Conservation (phyloP, 2,888 invertebrate species). For the Orthosia incerta region DNA sequence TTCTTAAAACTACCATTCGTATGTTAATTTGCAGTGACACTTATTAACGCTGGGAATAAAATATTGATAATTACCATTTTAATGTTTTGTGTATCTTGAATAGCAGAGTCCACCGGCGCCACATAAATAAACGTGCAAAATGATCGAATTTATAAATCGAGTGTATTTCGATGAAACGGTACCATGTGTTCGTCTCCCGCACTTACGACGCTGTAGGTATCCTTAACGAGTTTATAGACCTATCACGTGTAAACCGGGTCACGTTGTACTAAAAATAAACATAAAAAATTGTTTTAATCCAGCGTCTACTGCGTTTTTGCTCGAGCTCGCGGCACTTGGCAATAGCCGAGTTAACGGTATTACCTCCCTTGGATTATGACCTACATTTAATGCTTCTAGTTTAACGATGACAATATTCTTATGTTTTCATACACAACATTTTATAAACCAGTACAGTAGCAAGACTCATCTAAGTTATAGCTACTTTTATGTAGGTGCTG, state of each 20-base stretch:
- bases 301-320: slow-evolving; percentile 76
- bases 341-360: slow-evolving; percentile 69
- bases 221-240: slow-evolving; percentile 78
- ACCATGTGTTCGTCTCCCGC: slow-evolving; percentile 74
- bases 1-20: slow-evolving; percentile 34
- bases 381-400: slow-evolving; percentile 71
- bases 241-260: slow-evolving; percentile 78
- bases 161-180: too few relatives aligned
- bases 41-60: slow-evolving; percentile 41
- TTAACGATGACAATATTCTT: slow-evolving; percentile 64
- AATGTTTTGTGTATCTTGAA: slow-evolving; percentile 28
- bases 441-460: slow-evolving; percentile 45
- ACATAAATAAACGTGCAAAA: slow-evolving; percentile 40
- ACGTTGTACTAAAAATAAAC: slow-evolving; percentile 79
- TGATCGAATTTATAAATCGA: slow-evolving; percentile 19
- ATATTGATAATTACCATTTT: slow-evolving; percentile 49
- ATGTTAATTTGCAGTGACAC: slow-evolving; percentile 53
- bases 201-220: slow-evolving; percentile 69
- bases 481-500: slow-evolving; percentile 42
- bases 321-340: slow-evolving; percentile 68
- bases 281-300: slow-evolving; percentile 78
- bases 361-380: slow-evolving; percentile 76
- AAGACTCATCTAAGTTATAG: slow-evolving; percentile 50
- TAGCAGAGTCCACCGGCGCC: slow-evolving; percentile 9
- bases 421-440: slow-evolving; percentile 66